Evolutionary conservation across 2,113 vertebrate species (phyloP), one percentile per base, ranked within the genome.

Genomic region (Neolamprologus variostigma): DNA sequence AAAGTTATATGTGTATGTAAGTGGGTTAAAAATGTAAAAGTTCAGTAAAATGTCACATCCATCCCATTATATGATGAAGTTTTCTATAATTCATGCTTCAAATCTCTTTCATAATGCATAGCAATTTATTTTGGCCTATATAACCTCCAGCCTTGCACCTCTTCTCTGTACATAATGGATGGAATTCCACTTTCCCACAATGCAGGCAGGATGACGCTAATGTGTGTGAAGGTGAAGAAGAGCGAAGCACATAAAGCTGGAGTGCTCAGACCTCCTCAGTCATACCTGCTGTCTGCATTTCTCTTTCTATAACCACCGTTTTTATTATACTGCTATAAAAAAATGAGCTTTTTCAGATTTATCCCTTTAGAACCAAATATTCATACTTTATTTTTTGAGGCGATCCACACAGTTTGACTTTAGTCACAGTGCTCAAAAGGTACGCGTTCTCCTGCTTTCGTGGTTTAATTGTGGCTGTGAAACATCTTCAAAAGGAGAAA

Each of bases 71-170:
- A 23, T 63, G 23, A 37, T 7, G 7, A 50, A 6, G 3, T 19
- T 9, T 89, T 93, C 23, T 83, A 90, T 94, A 86, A 92, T 91
- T 92, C 47, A 89, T 82, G 85, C 47, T 82, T 85, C 73, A 50
- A 87, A 82, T 82, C 82, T 88, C 61, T 82, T 90, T 47, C 83
- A 92, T 90, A 93, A 93, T 84, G 85, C 80, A 91, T 17, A 59
- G 78, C 53, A 35, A 83, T 90, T 91, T 73, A 57, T 16, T 19
- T 3, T 51, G 88, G 55, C 87, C 88, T 90, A 47, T 86, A 53
- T 84, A 16, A 88, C 89, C 89, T 47, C n/a, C 71, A 78, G 73
- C 89, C 90, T 78, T 14, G 12, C 84, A 78, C 89, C 88, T 86
- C 84, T 8, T 54, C 42, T 66, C 82, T 78, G 71, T 50, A 54